Evolutionary conservation across 2,113 vertebrate genomes (phyloP).

Genomic region (Meriones unguiculatus): DNA sequence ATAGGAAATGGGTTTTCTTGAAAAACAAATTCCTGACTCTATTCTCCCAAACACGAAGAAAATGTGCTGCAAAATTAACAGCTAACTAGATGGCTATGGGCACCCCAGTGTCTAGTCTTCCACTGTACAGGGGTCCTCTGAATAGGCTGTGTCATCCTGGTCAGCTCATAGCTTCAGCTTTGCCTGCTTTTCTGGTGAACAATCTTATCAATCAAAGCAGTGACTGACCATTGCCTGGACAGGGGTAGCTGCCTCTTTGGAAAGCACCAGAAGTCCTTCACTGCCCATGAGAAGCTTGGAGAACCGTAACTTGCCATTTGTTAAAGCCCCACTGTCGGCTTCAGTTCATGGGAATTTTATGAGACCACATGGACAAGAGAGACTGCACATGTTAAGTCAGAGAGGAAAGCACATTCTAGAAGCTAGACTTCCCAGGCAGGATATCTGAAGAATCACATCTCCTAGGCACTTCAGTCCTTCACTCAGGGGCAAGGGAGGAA

Average conservation of each 20-base stretch:
- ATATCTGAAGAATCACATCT: neutral
- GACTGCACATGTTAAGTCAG: neutral
- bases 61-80: neutral
- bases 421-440: neutral
- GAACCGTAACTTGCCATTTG: neutral
- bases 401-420: conserved; percentile 8
- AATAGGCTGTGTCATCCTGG: neutral
- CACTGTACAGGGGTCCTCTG: neutral
- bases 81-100: neutral
- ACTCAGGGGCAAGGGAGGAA: neutral
- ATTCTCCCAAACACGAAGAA: neutral
- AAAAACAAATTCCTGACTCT: conserved; percentile 3
- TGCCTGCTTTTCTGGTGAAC: conserved; percentile 10
- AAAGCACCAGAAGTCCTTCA: neutral
- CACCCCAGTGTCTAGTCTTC: neutral
- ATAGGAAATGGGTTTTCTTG: neutral
- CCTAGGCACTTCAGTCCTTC: neutral
- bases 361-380: neutral
- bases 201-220: conserved; percentile 17
- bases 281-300: neutral
- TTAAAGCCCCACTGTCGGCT: neutral
- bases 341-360: neutral
- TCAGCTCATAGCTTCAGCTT: neutral
- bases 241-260: neutral
- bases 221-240: neutral